Conservation (phyloP, 2,113 vertebrate genomes). For the Eudorcas thomsonii region DNA sequence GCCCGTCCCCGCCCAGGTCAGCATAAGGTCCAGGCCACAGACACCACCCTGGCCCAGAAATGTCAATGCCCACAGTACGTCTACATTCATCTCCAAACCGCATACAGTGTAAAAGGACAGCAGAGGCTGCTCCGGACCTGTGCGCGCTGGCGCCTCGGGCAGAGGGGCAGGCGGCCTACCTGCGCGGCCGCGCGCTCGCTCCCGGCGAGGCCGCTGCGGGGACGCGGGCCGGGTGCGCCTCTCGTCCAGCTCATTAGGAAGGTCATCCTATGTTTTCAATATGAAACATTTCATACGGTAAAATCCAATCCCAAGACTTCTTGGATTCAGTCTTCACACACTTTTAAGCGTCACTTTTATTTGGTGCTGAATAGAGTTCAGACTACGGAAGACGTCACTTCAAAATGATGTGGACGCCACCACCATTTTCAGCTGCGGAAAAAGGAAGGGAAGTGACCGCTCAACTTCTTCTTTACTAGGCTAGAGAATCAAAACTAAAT, state of each 20-base stretch:
- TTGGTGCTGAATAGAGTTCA: slow-evolving; percentile 72
- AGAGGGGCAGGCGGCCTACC: slow-evolving; percentile 69
- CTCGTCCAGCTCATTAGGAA: slow-evolving; percentile 80
- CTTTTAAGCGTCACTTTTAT: slow-evolving; percentile 79
- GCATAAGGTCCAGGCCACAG: slow-evolving; percentile 73
- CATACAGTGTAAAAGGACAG: slow-evolving; percentile 76
- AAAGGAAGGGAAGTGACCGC: not conserved
- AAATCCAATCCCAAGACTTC: slow-evolving; percentile 83
- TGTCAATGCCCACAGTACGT: slow-evolving; percentile 82
- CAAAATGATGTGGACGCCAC: slow-evolving; percentile 95
- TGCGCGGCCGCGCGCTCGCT: slow-evolving; percentile 57
- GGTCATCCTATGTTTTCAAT: slow-evolving; percentile 87
- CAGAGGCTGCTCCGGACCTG: slow-evolving; percentile 62
- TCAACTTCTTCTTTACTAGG: not conserved
- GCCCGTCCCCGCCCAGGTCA: not conserved
- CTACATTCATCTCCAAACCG: slow-evolving; percentile 84
- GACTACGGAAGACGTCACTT: slow-evolving; percentile 84
- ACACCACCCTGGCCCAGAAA: slow-evolving; percentile 82
- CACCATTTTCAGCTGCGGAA: slow-evolving; percentile 90
- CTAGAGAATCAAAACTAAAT: not conserved
- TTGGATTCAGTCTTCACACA: slow-evolving; percentile 78
- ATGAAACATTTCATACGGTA: slow-evolving; percentile 87
- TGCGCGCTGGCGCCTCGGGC: slow-evolving; percentile 79
- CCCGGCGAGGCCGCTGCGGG: slow-evolving; percentile 40
- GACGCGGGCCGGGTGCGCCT: slow-evolving; percentile 77